Percentiles rank a stretch among this genome's conserved stretches.
Evolutionary conservation across 2,113 vertebrate species (phyloP).

Genomic region (Galemys pyrenaicus): DNA sequence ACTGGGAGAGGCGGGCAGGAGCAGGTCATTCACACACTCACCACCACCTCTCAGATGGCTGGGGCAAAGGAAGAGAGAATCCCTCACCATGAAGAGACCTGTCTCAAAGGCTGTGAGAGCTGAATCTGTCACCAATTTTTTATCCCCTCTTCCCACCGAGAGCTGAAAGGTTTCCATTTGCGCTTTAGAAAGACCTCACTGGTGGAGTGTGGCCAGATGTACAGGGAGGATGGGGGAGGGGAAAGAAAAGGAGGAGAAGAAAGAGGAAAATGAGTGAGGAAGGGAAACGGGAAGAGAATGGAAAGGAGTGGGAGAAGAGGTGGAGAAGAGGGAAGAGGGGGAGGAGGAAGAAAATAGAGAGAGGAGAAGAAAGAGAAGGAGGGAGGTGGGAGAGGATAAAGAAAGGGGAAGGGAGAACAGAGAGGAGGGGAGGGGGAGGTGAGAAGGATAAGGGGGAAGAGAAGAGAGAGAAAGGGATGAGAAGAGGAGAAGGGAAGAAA

Average conservation of each 20-base stretch:
- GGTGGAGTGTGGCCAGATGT: neutral
- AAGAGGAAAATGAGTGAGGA: neutral
- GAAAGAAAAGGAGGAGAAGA: too few species aligned
- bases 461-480: too few species aligned
- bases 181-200: neutral
- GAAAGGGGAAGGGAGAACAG: neutral
- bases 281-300: neutral
- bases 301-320: neutral
- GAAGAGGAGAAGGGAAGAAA: too few species aligned
- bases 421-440: neutral
- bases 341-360: too few species aligned
- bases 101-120: neutral
- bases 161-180: neutral
- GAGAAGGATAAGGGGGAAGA: neutral
- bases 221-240: neutral
- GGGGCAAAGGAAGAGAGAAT: neutral
- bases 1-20: neutral
- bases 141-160: neutral
- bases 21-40: neutral
- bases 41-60: neutral
- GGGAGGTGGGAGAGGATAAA: neutral
- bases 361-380: too few species aligned
- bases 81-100: neutral
- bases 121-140: neutral
- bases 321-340: accelerated